phyloP scores from a whole-genome alignment of 2,113 vertebrate species.

The Caranx ignobilis region DNA sequence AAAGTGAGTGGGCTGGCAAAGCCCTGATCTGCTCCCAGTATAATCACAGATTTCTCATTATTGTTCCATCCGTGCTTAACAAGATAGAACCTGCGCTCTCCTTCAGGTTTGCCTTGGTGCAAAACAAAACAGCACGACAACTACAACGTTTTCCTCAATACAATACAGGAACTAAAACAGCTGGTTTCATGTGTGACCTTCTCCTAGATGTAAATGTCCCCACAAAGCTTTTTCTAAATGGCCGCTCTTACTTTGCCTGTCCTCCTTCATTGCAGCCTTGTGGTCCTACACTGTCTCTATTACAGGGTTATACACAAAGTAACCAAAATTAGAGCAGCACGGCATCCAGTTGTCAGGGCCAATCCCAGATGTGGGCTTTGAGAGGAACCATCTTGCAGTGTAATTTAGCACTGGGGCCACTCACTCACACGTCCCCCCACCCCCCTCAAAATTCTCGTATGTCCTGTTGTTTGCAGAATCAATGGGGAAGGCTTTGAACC shows the following conservation, averaged over 20 bases:
- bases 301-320: constrained; percentile 87
- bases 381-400: constrained; percentile 81
- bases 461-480: constrained; percentile 36
- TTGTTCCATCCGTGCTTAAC: constrained; percentile 78
- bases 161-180: constrained; percentile 11
- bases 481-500: background rate
- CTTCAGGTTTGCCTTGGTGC: background rate
- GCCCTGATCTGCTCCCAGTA: constrained; percentile 79
- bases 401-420: constrained; percentile 77
- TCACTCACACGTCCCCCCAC: constrained; percentile 53
- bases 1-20: constrained; percentile 72
- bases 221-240: constrained; percentile 63
- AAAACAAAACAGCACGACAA: constrained; percentile 16
- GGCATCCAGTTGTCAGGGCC: constrained; percentile 84
- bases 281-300: constrained; percentile 81
- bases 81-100: constrained; percentile 54
- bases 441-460: constrained; percentile 46
- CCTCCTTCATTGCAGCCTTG: constrained; percentile 66
- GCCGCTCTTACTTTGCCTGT: constrained; percentile 58
- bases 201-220: constrained; percentile 48
- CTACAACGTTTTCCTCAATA: constrained; percentile 7
- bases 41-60: constrained; percentile 86
- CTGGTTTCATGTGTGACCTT: constrained; percentile 22
- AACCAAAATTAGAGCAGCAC: constrained; percentile 87
- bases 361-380: constrained; percentile 86